Conservation (phyloP, 2,888 invertebrate genomes). For the Chrysolina americana region DNA sequence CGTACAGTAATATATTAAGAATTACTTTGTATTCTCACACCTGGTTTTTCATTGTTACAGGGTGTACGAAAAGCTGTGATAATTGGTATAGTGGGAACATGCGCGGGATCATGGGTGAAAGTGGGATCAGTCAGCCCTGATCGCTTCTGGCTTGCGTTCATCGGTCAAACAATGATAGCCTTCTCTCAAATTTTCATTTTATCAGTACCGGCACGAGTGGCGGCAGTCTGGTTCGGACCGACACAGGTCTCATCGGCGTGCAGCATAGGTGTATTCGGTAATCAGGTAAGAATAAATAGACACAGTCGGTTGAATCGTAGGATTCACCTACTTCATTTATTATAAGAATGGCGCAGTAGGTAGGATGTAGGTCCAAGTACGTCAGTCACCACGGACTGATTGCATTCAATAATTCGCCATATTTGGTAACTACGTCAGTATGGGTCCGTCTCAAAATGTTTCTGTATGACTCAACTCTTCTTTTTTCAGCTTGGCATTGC, state of each 20-base stretch:
- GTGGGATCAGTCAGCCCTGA: slow-evolving; percentile 89
- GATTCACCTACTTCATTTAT: too few relatives aligned
- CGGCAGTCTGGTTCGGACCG: slow-evolving; percentile 98
- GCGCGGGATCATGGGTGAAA: slow-evolving; percentile 92
- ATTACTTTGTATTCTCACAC: too few relatives aligned
- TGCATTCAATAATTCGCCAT: too few relatives aligned
- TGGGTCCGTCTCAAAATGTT: too few relatives aligned
- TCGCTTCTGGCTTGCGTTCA: slow-evolving; percentile 89
- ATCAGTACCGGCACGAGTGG: slow-evolving; percentile 92
- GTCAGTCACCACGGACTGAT: too few relatives aligned
- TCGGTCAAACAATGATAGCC: slow-evolving; percentile 90
- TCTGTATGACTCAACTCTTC: slow-evolving; percentile 9
- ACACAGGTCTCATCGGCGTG: slow-evolving; percentile 97
- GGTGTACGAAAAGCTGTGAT: slow-evolving; percentile 87
- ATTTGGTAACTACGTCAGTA: too few relatives aligned
- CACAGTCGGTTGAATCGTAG: too few relatives aligned
- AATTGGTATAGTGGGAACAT: slow-evolving; percentile 89
- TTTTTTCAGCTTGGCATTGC: slow-evolving; percentile 89
- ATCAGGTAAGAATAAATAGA: slow-evolving; percentile 83
- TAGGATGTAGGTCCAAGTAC: too few relatives aligned
- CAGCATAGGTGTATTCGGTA: slow-evolving; percentile 98
- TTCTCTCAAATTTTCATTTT: slow-evolving; percentile 93
- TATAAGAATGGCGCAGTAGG: too few relatives aligned
- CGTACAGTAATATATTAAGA: too few relatives aligned
- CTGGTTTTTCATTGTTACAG: slow-evolving; percentile 71